Percentiles rank a stretch among this genome's conserved stretches.
These are phyloP conservation scores for Drosophila dunni DNA, from an alignment of 1,140 invertebrate species.

Conservation along the genomic window DNA sequence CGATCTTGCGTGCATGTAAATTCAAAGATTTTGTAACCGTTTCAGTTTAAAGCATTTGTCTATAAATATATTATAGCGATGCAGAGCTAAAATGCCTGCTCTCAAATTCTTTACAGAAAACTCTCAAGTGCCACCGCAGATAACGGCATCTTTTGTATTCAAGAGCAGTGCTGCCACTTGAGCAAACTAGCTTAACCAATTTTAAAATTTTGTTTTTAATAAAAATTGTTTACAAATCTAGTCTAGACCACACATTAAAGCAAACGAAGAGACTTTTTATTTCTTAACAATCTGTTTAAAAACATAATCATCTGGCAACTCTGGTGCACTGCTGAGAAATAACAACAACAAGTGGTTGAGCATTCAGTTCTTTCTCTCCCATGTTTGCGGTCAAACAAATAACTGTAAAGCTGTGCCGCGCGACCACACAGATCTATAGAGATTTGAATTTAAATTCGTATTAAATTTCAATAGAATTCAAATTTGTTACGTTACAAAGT, in stretches of 20 bases:
- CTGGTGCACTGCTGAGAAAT: too few relatives aligned
- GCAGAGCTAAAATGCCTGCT: neutral
- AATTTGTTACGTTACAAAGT: neutral
- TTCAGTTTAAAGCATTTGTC: neutral
- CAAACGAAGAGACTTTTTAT: too few relatives aligned
- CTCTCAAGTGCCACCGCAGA: conserved; percentile 29
- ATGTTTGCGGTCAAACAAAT: conserved; percentile 73
- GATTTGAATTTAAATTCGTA: conserved; percentile 32
- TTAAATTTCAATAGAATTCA: conserved; percentile 2
- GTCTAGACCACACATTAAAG: too few relatives aligned
- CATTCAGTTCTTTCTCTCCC: conserved; percentile 30
- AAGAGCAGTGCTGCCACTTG: neutral
- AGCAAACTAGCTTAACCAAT: too few relatives aligned
- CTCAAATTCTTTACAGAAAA: conserved; percentile 22
- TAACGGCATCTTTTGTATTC: conserved; percentile 65
- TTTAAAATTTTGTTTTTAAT: too few relatives aligned
- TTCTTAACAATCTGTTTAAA: too few relatives aligned
- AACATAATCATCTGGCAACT: too few relatives aligned
- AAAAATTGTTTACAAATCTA: too few relatives aligned
- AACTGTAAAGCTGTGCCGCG: conserved; percentile 47
- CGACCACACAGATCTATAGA: conserved; percentile 6
- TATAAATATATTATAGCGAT: neutral
- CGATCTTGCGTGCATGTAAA: too few relatives aligned
- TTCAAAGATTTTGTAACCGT: neutral
- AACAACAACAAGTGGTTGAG: conserved; percentile 58